Evolutionary conservation across 1,140 invertebrate species (phyloP).

Genomic region (Pseudomyrmex dendroicus): DNA sequence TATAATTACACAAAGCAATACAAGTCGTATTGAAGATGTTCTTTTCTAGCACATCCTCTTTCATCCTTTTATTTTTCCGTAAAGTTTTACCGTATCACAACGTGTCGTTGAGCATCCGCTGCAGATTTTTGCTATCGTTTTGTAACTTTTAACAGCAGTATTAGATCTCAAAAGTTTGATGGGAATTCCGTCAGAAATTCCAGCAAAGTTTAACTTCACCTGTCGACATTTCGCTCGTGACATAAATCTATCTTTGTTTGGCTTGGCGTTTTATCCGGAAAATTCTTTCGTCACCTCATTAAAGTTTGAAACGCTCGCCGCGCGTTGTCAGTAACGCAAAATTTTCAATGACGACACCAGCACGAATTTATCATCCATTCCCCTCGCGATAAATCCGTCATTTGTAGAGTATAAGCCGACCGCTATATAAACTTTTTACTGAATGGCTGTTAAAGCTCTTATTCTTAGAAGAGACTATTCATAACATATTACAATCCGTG

Average conservation of each 20-base stretch:
- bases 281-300: slow-evolving; percentile 54
- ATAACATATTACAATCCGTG: slow-evolving; percentile 21
- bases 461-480: slow-evolving; percentile 12
- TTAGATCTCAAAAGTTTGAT: slow-evolving; percentile 56
- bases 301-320: slow-evolving; percentile 40
- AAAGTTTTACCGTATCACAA: not conserved
- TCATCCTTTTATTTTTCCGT: not conserved
- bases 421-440: not conserved
- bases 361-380: slow-evolving; percentile 34
- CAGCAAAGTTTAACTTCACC: slow-evolving; percentile 34
- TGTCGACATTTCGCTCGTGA: not conserved
- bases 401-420: slow-evolving; percentile 5
- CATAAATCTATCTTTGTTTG: slow-evolving; percentile 37
- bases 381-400: slow-evolving; percentile 27
- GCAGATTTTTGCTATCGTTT: slow-evolving; percentile 42
- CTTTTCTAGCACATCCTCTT: not conserved
- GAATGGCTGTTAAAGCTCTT: slow-evolving; percentile 23
- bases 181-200: slow-evolving; percentile 40
- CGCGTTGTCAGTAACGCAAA: not conserved
- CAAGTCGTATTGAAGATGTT: not conserved
- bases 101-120: slow-evolving; percentile 1
- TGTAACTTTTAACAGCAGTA: slow-evolving; percentile 47
- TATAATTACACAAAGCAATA: not conserved
- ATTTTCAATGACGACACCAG: slow-evolving; percentile 17
- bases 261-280: slow-evolving; percentile 32